These are phyloP conservation scores for Triplophysa bombifrons DNA, from an alignment of 2,797 vertebrate species.

Conservation along the genomic window DNA sequence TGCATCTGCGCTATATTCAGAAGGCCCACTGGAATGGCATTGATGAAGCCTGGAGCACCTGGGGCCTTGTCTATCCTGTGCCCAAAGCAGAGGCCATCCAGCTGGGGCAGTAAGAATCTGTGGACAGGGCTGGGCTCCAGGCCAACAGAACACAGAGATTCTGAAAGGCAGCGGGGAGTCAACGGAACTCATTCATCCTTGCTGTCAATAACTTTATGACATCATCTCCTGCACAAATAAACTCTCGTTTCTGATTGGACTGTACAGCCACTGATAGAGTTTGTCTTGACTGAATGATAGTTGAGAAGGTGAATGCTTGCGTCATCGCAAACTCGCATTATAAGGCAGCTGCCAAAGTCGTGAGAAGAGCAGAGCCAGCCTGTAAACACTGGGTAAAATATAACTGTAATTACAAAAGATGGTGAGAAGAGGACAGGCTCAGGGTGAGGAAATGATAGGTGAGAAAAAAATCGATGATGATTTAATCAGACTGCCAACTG, in stretches of 20 bases:
- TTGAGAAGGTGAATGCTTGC: slow-evolving; percentile 40
- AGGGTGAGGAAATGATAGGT: background rate
- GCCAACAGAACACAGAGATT: slow-evolving; percentile 50
- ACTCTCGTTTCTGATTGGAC: slow-evolving; percentile 23
- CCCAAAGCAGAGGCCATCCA: slow-evolving; percentile 46
- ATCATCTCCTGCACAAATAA: slow-evolving; percentile 41
- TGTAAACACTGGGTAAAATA: slow-evolving; percentile 4
- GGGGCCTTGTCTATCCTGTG: slow-evolving; percentile 41
- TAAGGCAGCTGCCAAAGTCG: slow-evolving; percentile 44
- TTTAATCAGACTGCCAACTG: no score
- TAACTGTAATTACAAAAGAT: slow-evolving; percentile 11
- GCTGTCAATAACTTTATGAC: slow-evolving; percentile 46
- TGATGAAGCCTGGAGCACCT: slow-evolving; percentile 52
- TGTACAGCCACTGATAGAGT: slow-evolving; percentile 10
- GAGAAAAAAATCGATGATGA: background rate
- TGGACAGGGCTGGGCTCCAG: slow-evolving; percentile 45
- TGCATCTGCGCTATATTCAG: slow-evolving; percentile 26
- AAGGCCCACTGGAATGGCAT: slow-evolving; percentile 38
- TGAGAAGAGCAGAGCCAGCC: slow-evolving; percentile 20
- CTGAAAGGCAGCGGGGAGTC: slow-evolving; percentile 28
- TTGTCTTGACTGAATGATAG: slow-evolving; percentile 23
- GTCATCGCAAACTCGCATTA: slow-evolving; percentile 15
- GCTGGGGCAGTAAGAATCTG: slow-evolving; percentile 42
- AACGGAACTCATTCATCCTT: slow-evolving; percentile 39
- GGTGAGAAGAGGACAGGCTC: background rate